Evolutionary conservation across 2,797 vertebrate genomes (phyloP).

Genomic region (Arnoldichthys spilopterus): DNA sequence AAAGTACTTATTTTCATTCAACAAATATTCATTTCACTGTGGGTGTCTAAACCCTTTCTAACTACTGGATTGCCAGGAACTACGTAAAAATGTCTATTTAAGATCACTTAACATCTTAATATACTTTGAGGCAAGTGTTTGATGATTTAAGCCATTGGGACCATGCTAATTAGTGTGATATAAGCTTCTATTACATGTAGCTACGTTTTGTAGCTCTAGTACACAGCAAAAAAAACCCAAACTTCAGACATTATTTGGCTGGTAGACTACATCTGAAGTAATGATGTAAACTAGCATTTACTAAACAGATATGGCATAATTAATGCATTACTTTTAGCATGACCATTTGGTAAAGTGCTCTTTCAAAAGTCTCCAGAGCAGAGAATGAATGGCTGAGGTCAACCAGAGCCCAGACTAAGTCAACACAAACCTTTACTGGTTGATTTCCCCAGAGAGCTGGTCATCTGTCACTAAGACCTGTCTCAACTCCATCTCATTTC

Average conservation of each 20-base stretch:
- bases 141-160: background rate
- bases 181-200: background rate
- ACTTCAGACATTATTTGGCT: background rate
- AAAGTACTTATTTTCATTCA: too few relatives aligned
- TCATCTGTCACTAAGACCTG: conserved; percentile 4
- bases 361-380: conserved; percentile 8
- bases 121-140: background rate
- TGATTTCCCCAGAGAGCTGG: conserved; percentile 61
- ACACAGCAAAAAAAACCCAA: background rate
- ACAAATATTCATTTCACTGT: too few relatives aligned
- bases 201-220: background rate
- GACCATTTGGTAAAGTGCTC: conserved; percentile 12
- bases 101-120: too few relatives aligned
- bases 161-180: background rate
- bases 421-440: conserved; percentile 45
- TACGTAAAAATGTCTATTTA: too few relatives aligned
- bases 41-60: too few relatives aligned
- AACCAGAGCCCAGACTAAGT: conserved; percentile 25
- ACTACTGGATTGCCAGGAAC: too few relatives aligned
- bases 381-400: background rate
- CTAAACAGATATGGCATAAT: conserved; percentile 27
- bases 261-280: too few relatives aligned
- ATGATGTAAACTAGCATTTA: background rate
- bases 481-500: conserved; percentile 12
- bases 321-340: conserved; percentile 20